Evolutionary conservation across 2,888 invertebrate species (phyloP).

Genomic region (Stenodera caucasica): DNA sequence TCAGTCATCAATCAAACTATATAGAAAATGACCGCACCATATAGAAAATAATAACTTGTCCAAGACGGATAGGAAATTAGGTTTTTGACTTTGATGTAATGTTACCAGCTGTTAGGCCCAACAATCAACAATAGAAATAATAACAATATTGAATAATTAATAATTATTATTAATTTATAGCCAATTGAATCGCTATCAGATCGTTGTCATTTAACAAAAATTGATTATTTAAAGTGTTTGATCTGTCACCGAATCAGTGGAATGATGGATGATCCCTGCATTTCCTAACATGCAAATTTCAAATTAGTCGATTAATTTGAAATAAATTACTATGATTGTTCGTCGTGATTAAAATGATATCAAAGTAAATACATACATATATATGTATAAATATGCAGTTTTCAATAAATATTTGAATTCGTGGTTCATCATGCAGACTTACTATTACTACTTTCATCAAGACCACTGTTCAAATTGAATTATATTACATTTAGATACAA

Average conservation of each 20-base stretch:
- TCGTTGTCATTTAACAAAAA: too few species aligned
- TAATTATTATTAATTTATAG: too few species aligned
- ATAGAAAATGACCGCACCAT: slow-evolving; percentile 46
- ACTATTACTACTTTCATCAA: too few species aligned
- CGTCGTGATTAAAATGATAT: neutral
- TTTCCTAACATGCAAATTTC: neutral
- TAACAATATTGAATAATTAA: slow-evolving; percentile 7
- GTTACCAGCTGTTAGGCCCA: slow-evolving; percentile 30
- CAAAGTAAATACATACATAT: neutral
- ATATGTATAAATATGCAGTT: too few species aligned
- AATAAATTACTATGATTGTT: neutral
- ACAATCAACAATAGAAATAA: slow-evolving; percentile 17
- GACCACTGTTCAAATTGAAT: slow-evolving; percentile 19
- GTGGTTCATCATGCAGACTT: too few species aligned
- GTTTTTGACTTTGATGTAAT: slow-evolving; percentile 54
- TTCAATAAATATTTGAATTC: neutral
- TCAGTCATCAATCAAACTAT: slow-evolving; percentile 45
- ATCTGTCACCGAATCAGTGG: neutral
- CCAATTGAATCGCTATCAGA: too few species aligned
- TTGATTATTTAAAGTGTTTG: neutral
- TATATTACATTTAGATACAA: slow-evolving; percentile 32
- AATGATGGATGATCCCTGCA: neutral
- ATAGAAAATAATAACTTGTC: slow-evolving; percentile 50
- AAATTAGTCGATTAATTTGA: slow-evolving; percentile 3
- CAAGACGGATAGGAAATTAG: slow-evolving; percentile 53